Evolutionary conservation across 1,140 invertebrate genomes (phyloP).

Genomic region (Diorhabda sublineata): DNA sequence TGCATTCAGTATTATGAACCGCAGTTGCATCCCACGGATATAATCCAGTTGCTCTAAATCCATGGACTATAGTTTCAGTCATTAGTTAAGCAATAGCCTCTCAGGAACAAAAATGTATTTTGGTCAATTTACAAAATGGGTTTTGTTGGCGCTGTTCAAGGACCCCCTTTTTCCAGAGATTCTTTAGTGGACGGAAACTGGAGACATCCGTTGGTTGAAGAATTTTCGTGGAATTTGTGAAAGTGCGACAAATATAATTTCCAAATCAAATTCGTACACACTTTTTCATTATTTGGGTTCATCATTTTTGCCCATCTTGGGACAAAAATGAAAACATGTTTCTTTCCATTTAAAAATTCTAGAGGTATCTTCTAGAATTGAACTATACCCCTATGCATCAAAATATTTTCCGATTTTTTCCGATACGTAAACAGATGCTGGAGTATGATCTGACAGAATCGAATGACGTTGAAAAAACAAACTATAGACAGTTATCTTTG

Average conservation of each 20-base stretch:
- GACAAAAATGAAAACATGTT: conserved; percentile 38
- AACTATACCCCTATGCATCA: conserved; percentile 23
- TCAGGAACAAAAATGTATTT: neutral
- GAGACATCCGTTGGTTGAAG: conserved; percentile 12
- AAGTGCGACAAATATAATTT: neutral
- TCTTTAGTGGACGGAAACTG: neutral
- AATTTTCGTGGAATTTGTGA: neutral
- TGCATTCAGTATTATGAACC: no score
- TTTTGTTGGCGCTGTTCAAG: neutral
- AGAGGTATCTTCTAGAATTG: conserved; percentile 33
- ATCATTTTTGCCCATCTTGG: conserved; percentile 39
- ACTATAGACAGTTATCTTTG: no score
- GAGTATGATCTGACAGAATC: no score
- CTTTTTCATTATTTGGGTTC: conserved; percentile 36
- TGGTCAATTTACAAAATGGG: neutral
- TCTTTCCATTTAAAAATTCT: conserved; percentile 14
- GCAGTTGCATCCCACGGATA: no score
- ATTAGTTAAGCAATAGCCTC: no score
- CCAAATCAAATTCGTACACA: conserved; percentile 39
- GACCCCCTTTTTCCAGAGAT: conserved; percentile 6
- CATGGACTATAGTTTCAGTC: no score
- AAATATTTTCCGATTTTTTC: conserved; percentile 42
- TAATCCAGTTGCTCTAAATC: no score
- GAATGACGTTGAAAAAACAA: no score
- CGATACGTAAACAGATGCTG: neutral